Conservation (phyloP, 2,888 invertebrate species). For the Pyrrhia umbra region DNA sequence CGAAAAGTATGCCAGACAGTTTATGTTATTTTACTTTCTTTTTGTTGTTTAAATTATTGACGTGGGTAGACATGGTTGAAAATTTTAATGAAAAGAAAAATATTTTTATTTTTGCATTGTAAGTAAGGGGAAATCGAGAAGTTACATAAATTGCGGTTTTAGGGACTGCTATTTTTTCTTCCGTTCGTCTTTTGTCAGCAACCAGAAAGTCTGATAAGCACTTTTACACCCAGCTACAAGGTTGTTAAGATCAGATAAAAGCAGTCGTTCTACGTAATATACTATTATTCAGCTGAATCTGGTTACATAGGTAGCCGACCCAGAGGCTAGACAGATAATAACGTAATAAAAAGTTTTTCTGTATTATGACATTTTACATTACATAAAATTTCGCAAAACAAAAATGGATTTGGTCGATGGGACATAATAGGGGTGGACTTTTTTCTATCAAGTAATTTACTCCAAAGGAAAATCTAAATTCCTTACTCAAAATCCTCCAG, state of each 20-base stretch:
- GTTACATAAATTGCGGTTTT: background rate
- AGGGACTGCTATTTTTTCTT: background rate
- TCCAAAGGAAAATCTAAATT: slow-evolving; percentile 17
- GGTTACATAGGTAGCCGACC: too few species aligned
- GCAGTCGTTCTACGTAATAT: too few species aligned
- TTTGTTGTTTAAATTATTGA: slow-evolving; percentile 15
- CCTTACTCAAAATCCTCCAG: background rate
- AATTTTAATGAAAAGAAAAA: slow-evolving; percentile 7
- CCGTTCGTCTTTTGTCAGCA: background rate
- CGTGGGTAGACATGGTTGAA: slow-evolving; percentile 3
- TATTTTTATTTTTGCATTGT: background rate
- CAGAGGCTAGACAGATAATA: too few species aligned
- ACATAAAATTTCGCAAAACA: too few species aligned
- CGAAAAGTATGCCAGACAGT: slow-evolving; percentile 34
- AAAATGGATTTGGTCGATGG: too few species aligned
- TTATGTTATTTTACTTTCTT: slow-evolving; percentile 7
- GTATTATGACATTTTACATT: too few species aligned
- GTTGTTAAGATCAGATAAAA: too few species aligned
- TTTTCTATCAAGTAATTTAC: slow-evolving; percentile 13
- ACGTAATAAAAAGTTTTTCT: too few species aligned
- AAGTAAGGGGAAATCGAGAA: background rate
- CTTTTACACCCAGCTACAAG: too few species aligned
- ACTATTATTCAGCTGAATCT: too few species aligned
- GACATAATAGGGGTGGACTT: too few species aligned
- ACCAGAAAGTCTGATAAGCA: too few species aligned